Evolutionary conservation across 2,113 vertebrate genomes (phyloP).

Genomic region (Periophthalmus modestus): DNA sequence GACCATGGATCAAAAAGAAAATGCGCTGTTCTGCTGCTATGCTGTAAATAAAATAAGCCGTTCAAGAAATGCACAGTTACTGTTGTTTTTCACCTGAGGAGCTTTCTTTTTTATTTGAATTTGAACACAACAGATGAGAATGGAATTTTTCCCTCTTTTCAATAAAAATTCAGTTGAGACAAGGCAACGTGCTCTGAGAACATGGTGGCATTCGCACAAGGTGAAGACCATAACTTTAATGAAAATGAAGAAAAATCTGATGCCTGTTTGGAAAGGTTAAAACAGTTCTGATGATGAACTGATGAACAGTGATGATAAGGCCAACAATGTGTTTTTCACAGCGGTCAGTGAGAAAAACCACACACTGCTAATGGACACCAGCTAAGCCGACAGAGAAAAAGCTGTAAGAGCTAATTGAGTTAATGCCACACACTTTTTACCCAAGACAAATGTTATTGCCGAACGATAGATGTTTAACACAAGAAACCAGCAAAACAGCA

Average conservation of each 20-base stretch:
- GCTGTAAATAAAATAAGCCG: no score
- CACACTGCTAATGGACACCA: constrained; percentile 11
- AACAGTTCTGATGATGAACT: no score
- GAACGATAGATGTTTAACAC: constrained; percentile 21
- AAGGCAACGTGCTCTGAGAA: neutral
- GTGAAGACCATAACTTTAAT: neutral
- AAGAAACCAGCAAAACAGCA: constrained; percentile 7
- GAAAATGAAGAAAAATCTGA: neutral
- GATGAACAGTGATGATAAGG: no score
- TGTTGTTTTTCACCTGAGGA: no score
- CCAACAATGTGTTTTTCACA: no score
- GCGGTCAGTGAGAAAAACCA: neutral
- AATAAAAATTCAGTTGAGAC: no score
- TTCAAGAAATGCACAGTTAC: no score
- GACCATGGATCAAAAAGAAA: no score
- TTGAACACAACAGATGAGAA: no score
- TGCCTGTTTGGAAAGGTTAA: constrained; percentile 9
- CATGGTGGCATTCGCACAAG: neutral
- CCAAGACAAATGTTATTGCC: constrained; percentile 4
- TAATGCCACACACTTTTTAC: neutral
- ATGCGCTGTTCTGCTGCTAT: no score
- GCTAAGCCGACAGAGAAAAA: neutral
- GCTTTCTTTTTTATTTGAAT: no score
- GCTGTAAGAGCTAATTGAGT: constrained; percentile 1
- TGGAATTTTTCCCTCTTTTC: no score